These are phyloP conservation scores for Coleophora deauratella DNA, from an alignment of 2,888 invertebrate genomes.

Conservation along the genomic window DNA sequence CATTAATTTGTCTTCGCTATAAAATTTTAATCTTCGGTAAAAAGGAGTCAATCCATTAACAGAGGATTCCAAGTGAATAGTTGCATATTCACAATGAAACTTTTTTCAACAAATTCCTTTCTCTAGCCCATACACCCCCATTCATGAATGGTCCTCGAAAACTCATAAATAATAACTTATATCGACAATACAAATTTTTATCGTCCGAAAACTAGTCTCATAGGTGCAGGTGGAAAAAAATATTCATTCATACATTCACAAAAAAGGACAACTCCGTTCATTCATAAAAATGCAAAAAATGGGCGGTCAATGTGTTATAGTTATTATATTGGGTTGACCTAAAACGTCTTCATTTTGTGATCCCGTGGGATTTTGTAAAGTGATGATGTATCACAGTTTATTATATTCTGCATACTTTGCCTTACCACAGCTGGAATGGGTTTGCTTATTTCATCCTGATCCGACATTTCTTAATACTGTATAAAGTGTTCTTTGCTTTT, in stretches of 20 bases:
- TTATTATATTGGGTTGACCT: too few relatives aligned
- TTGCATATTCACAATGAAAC: conserved; percentile 10
- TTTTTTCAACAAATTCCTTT: conserved; percentile 7
- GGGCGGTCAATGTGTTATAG: conserved; percentile 8
- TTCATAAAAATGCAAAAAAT: conserved; percentile 43
- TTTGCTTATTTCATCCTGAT: too few relatives aligned
- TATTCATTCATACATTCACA: conserved; percentile 28
- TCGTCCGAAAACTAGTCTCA: conserved; percentile 36
- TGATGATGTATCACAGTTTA: conserved; percentile 41
- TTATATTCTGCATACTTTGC: conserved; percentile 20
- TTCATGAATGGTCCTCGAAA: conserved; percentile 27
- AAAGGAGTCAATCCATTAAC: conserved; percentile 22
- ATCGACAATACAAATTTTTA: conserved; percentile 69
- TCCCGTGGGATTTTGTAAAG: conserved; percentile 53
- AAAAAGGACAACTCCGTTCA: conserved; percentile 40
- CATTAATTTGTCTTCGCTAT: too few relatives aligned
- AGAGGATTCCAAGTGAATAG: conserved; percentile 24
- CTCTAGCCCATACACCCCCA: conserved; percentile 15
- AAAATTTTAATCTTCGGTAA: too few relatives aligned
- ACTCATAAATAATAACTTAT: conserved; percentile 58
- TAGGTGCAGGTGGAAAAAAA: conserved; percentile 48
- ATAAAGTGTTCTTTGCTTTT: too few relatives aligned
- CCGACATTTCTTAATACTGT: too few relatives aligned
- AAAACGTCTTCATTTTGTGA: conserved; percentile 50
- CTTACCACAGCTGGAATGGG: too few relatives aligned